These are phyloP conservation scores for Tetrax tetrax DNA, from an alignment of 2,113 vertebrate species.

Conservation along the genomic window DNA sequence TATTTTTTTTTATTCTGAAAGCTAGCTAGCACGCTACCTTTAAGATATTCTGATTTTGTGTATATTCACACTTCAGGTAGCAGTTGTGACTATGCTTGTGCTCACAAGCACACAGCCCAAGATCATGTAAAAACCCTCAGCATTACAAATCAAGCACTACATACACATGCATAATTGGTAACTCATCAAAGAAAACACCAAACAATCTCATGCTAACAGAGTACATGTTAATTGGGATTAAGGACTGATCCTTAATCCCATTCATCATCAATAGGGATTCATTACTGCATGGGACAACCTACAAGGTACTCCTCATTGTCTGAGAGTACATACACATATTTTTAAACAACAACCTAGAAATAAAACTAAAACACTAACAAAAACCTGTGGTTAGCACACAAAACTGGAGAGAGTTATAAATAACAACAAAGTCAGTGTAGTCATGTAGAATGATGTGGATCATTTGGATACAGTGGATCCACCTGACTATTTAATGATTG, in stretches of 20 bases:
- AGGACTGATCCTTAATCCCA: not conserved
- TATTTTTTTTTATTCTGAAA: not conserved
- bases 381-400: not conserved
- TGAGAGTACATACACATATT: not conserved
- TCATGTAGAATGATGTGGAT: not conserved
- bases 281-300: not conserved
- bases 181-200: not conserved
- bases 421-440: not conserved
- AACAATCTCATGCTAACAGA: not conserved
- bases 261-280: not conserved
- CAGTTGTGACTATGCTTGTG: fast-evolving
- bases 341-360: not conserved
- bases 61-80: not conserved
- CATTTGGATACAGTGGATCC: not conserved
- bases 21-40: not conserved
- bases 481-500: not conserved
- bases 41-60: not conserved
- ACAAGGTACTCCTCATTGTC: not conserved
- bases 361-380: not conserved
- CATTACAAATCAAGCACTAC: not conserved
- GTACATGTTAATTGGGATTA: not conserved
- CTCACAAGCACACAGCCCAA: not conserved
- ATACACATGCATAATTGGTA: not conserved
- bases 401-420: not conserved
- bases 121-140: not conserved